Conservation (phyloP, 2,888 invertebrate species). For the Lasius platythorax region DNA sequence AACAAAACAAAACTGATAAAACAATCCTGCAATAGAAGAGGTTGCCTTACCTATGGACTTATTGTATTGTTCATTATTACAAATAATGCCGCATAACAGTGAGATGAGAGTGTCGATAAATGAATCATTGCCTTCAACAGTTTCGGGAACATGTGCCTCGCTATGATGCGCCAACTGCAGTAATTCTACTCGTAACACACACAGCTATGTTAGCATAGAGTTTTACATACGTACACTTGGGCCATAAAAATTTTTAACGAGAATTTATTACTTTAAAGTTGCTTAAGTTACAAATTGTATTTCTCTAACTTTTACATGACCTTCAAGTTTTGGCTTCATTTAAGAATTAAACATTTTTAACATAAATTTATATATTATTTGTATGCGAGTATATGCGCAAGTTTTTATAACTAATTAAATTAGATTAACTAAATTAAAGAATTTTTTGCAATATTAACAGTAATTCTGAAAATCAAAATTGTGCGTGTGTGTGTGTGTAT, state of each 20-base stretch:
- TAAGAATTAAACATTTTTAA: slow-evolving; percentile 1
- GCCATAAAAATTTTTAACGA: slow-evolving; percentile 53
- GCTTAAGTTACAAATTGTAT: background rate
- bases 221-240: slow-evolving; percentile 79
- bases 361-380: background rate
- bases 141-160: slow-evolving; percentile 81
- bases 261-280: background rate
- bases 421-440: slow-evolving; percentile 3
- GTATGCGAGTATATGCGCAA: background rate
- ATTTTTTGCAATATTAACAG: background rate
- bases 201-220: slow-evolving; percentile 82
- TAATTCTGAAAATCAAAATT: background rate
- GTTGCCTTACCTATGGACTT: slow-evolving; percentile 83
- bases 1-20: slow-evolving; percentile 15
- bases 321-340: background rate
- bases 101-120: slow-evolving; percentile 84
- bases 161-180: slow-evolving; percentile 81
- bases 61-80: slow-evolving; percentile 84
- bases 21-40: slow-evolving; percentile 27
- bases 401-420: background rate
- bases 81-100: slow-evolving; percentile 85
- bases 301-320: background rate
- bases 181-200: slow-evolving; percentile 83
- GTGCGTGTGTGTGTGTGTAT: too few species aligned
- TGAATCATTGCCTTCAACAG: slow-evolving; percentile 82